Evolutionary conservation across 2,797 vertebrate genomes (phyloP), one percentile per base, ranked within the genome.

Genomic region (Phoeniculus purpureus): DNA sequence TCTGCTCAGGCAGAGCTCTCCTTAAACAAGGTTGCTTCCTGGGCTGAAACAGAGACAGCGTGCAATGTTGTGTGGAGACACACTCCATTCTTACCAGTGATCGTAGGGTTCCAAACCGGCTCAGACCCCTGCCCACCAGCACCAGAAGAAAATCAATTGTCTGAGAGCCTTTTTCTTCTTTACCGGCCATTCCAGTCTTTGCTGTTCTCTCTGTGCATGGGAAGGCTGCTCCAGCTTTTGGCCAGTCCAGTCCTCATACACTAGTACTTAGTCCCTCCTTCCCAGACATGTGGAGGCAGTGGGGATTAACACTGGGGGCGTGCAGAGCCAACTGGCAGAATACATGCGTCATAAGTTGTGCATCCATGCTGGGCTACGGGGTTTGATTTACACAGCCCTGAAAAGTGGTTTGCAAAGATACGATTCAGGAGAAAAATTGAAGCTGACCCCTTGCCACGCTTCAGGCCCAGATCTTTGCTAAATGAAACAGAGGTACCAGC

Each of bases 61-160:
- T 47, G 29, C 0, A 0, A 10, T 43, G 26, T 43, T 6, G 7
- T 11, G n/a, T n/a, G n/a, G n/a, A 10, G 43, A 23, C 0, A 0
- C 9, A 3, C 17, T 6, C 23, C 2, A 0, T 70, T 40, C 64
- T 52, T 26, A 8, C 48, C 52, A 6, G 54, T 12, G 62, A 34
- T 16, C 6, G 29, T 18, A 48, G 37, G 18, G 19, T 60, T 51
- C 65, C 89, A 58, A 26, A 56, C 14, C 43, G 61, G 22, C 47
- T 72, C 74, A 70, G 47, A 40, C 17, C 34, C n/a, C 59, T 81
- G 45, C 40, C 26, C 37, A 17, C 68, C 71, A 60, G 10, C 2
- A 2, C 70, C 54, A 2, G 0, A 58, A 61, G 32, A 66, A 81
- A 88, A 72, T 20, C 59, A 52, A 3, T 31, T 56, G 20, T 32